Conservation (phyloP, 2,797 vertebrate genomes). For the Geotria australis region DNA sequence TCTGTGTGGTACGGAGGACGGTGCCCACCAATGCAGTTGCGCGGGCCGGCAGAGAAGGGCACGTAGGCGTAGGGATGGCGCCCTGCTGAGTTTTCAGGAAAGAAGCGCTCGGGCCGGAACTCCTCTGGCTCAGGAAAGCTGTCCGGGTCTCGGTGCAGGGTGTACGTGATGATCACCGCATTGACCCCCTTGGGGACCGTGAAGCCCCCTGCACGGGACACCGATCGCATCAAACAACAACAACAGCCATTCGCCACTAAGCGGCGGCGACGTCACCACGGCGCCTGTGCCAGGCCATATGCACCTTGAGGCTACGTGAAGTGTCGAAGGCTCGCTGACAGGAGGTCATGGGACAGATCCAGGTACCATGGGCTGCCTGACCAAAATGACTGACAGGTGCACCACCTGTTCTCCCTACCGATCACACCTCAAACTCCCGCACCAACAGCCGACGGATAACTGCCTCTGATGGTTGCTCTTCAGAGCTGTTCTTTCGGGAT, state of each 20-base stretch:
- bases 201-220: slow-evolving; percentile 21
- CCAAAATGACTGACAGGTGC: neutral
- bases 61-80: slow-evolving; percentile 43
- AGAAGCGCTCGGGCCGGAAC: slow-evolving; percentile 54
- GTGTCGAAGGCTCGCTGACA: too few relatives aligned
- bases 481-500: too few relatives aligned
- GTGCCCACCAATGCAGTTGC: slow-evolving; percentile 66
- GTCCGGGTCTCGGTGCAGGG: slow-evolving; percentile 38
- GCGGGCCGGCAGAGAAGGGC: slow-evolving; percentile 70
- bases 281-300: too few relatives aligned
- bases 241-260: neutral
- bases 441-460: too few relatives aligned
- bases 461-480: too few relatives aligned
- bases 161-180: slow-evolving; percentile 24
- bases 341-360: too few relatives aligned
- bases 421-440: too few relatives aligned
- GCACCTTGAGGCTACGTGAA: too few relatives aligned
- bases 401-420: neutral
- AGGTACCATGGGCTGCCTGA: too few relatives aligned
- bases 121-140: slow-evolving; percentile 50
- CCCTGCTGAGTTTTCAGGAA: slow-evolving; percentile 29
- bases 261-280: too few relatives aligned
- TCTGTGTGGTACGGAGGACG: neutral
- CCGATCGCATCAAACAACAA: neutral
- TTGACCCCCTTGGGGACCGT: slow-evolving; percentile 26